Percentiles rank a stretch among this genome's conserved stretches.
Conservation (phyloP, 1,140 invertebrate species). For the Oscheius sp. region DNA sequence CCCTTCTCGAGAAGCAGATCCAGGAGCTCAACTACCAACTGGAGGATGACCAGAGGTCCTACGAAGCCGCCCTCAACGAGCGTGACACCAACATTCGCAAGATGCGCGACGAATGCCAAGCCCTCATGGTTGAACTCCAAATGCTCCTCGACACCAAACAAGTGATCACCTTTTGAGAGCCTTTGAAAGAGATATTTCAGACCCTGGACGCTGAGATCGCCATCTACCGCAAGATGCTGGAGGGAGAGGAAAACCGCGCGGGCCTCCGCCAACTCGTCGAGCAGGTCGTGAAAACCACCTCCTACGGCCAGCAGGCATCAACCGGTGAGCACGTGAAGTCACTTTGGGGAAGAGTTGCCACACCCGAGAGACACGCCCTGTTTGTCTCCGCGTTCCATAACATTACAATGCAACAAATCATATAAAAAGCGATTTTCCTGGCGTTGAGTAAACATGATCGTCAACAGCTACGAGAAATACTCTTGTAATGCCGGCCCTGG, state of each 20-base stretch:
- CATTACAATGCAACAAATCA: background rate
- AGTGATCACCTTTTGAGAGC: background rate
- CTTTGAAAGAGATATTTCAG: constrained; percentile 21
- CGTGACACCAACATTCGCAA: constrained; percentile 60
- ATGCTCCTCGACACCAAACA: constrained; percentile 63
- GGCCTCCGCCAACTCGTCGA: constrained; percentile 60
- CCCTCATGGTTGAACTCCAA: constrained; percentile 63
- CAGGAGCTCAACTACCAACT: constrained; percentile 63
- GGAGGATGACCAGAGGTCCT: constrained; percentile 62
- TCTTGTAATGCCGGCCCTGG: constrained; percentile 14
- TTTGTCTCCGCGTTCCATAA: background rate
- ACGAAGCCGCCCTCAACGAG: constrained; percentile 58
- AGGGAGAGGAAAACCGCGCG: constrained; percentile 60
- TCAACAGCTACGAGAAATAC: background rate
- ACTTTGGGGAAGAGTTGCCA: background rate
- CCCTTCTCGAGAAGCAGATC: constrained; percentile 64
- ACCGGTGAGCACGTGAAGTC: constrained; percentile 7
- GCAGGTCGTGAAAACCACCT: constrained; percentile 59
- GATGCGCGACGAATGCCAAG: constrained; percentile 61
- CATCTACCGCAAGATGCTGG: constrained; percentile 61
- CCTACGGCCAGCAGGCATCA: constrained; percentile 1
- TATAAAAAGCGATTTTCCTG: background rate
- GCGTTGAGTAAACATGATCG: background rate
- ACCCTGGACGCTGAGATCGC: constrained; percentile 60
- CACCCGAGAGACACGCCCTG: background rate